Evolutionary conservation across 1,140 invertebrate species (phyloP), one percentile per base, ranked within the genome.

Genomic region (Trypoxylus dichotomus): DNA sequence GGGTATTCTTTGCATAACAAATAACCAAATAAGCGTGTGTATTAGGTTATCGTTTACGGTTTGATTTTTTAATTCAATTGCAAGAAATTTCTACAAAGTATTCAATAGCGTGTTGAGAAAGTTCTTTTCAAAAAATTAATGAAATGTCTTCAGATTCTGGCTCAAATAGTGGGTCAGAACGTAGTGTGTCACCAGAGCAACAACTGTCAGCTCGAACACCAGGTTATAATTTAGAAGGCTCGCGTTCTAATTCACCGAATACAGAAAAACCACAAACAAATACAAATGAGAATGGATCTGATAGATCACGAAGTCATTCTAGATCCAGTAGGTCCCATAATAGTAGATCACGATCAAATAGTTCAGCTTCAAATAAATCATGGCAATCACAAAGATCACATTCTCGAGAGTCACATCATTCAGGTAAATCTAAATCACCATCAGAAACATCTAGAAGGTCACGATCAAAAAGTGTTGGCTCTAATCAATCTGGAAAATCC

Each of bases 121-220:
- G 32, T 32, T 2, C 32, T 2, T 2, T 32, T 32, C 32, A 32
- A 32, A 32, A 3, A 15, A 54, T 54, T n/a, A 15, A 10, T n/a
- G n/a, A 0, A 74, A 80, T 80, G 79, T 78, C 77, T 25, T 78
- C 77, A 29, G 58, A 47, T 54, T 77, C 79, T 13, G 77, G 54
- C 41, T 79, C 79, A 11, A 77, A 79, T 58, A 79, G 74, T 72
- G 79, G 74, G 13, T 79, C 79, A 72, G 74, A 78, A 29, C 42
- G 76, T 42, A 82, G 79, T 77, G 76, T 43, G 19, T 80, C 79
- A 32, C 81, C 79, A 11, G 42, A 32, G 10, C 43, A 41, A 3
- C 79, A 81, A 68, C 78, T 75, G 1, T 77, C 79, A 6, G 81
- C 79, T 42, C 81, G 79, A 47, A 82, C 81, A 24, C 80, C 79